A percentile compares a stretch with the other conserved stretches of the same genome.
phyloP scores from a whole-genome alignment of 2,888 invertebrate species.

The Eudemis profundana region DNA sequence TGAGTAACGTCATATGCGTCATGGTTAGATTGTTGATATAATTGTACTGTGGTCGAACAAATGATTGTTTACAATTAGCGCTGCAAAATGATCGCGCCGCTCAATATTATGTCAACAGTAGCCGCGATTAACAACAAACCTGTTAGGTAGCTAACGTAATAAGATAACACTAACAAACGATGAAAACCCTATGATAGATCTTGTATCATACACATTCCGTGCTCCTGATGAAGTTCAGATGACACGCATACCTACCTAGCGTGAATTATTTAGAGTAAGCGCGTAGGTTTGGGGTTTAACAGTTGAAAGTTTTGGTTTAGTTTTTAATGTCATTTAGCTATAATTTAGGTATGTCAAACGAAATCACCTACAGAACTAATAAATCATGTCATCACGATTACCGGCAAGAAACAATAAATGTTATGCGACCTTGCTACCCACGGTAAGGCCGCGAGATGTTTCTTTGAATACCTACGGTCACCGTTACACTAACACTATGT shows the following conservation, averaged over 20 bases:
- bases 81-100: conserved; percentile 36
- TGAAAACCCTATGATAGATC: conserved; percentile 9
- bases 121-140: conserved; percentile 31
- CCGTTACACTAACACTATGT: conserved; percentile 13
- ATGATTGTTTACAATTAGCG: conserved; percentile 39
- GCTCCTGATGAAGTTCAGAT: no score
- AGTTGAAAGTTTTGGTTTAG: no score
- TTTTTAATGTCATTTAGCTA: no score
- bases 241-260: no score
- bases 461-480: conserved; percentile 24
- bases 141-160: conserved; percentile 10
- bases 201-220: not conserved
- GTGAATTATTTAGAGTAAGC: no score
- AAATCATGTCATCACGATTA: conserved; percentile 5
- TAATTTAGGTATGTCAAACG: not conserved
- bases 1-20: conserved; percentile 19
- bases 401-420: conserved; percentile 42
- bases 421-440: conserved; percentile 44
- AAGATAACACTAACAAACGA: conserved; percentile 30
- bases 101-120: conserved; percentile 39
- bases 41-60: conserved; percentile 26
- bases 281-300: no score
- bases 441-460: conserved; percentile 32
- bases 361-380: not conserved
- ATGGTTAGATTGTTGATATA: conserved; percentile 33